Evolutionary conservation across 2,113 vertebrate genomes (phyloP), one percentile per base, ranked within the genome.

Genomic region (Okapia johnstoni): DNA sequence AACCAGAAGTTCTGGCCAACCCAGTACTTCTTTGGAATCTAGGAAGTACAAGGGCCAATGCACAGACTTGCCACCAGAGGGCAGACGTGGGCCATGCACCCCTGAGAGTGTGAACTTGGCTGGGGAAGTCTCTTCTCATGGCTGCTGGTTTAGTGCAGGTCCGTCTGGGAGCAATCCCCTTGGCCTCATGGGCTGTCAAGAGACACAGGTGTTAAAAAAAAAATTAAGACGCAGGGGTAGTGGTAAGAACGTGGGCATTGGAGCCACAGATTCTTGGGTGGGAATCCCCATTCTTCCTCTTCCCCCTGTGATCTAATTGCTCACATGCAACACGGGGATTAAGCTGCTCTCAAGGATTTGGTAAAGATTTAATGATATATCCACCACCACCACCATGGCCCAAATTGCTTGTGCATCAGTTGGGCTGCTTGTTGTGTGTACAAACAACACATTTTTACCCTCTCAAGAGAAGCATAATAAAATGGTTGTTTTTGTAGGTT

Each of bases 221-320:
- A 73, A 23, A 40, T 26, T 14, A 76, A 48, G 33, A 87, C 23
- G 3, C 0, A 16, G 12, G 16, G 9, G 19, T 9, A 54, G 83
- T 28, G 26, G 7, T 50, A 16, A 19, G 10, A 52, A 63, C 19
- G 4, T 1, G 0, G 43, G 3, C 17, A 21, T n/a, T 23, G 16
- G 17, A 58, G 28, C 36, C 63, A 33, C 30, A 50, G 4, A 57
- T 17, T 43, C 12, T 28, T 63, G 21, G 61, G 30, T 55, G 7
- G 2, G 46, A 52, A 57, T 43, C 19, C 16, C 57, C 7, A 6
- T 21, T 6, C 33, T 23, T 11, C 63, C 58, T 90, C 40, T 54
- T 7, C 48, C 4, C 43, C 17, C 54, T 23, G 19, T 40, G 86
- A 55, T 28, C 36, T 43, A 2, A 5, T 36, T 52, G 33, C 66